Conservation (phyloP, 1,140 invertebrate species). For the Sitodiplosis mosellana region DNA sequence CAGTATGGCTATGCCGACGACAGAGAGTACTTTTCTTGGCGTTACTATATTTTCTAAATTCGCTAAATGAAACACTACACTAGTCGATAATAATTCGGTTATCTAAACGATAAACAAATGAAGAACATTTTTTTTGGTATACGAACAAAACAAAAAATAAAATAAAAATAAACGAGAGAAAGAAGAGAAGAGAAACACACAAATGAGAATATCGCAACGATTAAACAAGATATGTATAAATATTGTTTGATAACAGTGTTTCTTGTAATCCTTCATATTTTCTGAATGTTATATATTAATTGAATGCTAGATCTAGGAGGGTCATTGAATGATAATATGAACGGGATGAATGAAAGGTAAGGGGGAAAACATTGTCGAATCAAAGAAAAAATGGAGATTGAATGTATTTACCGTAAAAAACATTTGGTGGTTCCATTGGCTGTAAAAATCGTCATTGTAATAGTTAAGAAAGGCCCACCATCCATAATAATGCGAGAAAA, state of each 20-base stretch:
- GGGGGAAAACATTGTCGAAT: background rate
- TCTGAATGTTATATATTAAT: too few relatives aligned
- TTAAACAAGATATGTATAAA: too few relatives aligned
- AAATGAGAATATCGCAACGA: too few relatives aligned
- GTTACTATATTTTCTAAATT: conserved; percentile 35
- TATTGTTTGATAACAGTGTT: too few relatives aligned
- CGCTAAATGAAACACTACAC: conserved; percentile 37
- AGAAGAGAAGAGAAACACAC: too few relatives aligned
- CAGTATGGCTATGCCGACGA: conserved; percentile 43
- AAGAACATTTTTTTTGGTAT: too few relatives aligned
- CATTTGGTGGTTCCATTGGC: conserved; percentile 55
- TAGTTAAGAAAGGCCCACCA: conserved; percentile 75
- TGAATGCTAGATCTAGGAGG: too few relatives aligned
- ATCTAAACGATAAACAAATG: conserved; percentile 24
- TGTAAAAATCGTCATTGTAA: conserved; percentile 68
- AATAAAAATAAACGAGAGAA: too few relatives aligned
- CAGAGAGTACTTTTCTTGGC: conserved; percentile 39
- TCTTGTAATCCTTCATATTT: too few relatives aligned
- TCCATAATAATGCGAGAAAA: conserved; percentile 68
- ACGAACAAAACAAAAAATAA: too few relatives aligned
- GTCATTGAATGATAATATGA: background rate
- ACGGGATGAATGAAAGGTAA: background rate
- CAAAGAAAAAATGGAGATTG: conserved; percentile 1
- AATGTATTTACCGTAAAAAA: conserved; percentile 38
- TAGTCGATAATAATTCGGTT: conserved; percentile 53